Percentiles rank a stretch among this genome's conserved stretches.
These are phyloP conservation scores for Augiades crinisus DNA, from an alignment of 2,888 invertebrate genomes.

Conservation along the genomic window DNA sequence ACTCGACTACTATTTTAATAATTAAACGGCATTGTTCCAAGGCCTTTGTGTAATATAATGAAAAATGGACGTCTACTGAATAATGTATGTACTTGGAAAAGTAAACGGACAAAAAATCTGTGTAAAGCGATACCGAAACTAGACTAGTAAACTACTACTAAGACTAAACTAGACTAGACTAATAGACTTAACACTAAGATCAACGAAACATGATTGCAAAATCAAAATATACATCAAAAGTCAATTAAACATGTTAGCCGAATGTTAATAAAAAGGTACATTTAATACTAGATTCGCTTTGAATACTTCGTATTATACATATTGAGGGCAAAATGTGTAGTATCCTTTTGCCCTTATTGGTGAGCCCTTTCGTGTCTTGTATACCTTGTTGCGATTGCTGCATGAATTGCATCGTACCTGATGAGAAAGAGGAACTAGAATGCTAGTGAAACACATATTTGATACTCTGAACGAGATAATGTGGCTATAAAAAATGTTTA, in stretches of 20 bases:
- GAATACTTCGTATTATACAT: background rate
- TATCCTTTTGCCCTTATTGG: slow-evolving; percentile 42
- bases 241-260: background rate
- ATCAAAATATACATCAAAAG: background rate
- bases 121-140: background rate
- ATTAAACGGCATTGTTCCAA: slow-evolving; percentile 7
- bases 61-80: too few species aligned
- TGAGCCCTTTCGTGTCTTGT: slow-evolving; percentile 49
- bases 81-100: background rate
- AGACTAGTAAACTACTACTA: too few species aligned
- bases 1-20: slow-evolving; percentile 10
- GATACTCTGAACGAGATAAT: slow-evolving; percentile 6
- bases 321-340: slow-evolving; percentile 37
- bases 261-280: background rate
- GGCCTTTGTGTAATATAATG: background rate
- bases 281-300: background rate
- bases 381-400: slow-evolving; percentile 49
- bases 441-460: slow-evolving; percentile 11
- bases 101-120: background rate
- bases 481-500: too few species aligned
- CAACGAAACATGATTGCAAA: background rate
- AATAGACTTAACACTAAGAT: background rate
- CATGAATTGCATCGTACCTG: slow-evolving; percentile 42
- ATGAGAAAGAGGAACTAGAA: too few species aligned
- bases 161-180: too few species aligned